Percentiles rank a stretch among this genome's conserved stretches.
Evolutionary conservation across 2,113 vertebrate species (phyloP).

Genomic region (Poeciliopsis occidentalis): DNA sequence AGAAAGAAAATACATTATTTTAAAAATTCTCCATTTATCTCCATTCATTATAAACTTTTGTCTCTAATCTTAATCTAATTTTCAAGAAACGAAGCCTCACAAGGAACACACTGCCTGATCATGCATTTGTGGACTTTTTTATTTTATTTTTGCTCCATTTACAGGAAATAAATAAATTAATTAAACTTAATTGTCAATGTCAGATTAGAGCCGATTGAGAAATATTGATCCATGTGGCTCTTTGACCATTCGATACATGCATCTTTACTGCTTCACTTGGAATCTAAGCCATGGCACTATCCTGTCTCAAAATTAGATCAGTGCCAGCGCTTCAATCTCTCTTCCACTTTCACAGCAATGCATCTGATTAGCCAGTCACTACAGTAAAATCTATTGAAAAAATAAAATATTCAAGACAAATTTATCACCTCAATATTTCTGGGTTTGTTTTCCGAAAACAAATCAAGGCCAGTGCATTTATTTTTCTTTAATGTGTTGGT

Average conservation of each 20-base stretch:
- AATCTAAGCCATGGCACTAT: constrained; percentile 34
- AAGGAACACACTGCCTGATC: not conserved
- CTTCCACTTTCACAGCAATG: constrained; percentile 47
- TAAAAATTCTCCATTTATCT: no score
- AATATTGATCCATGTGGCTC: not conserved
- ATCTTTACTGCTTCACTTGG: constrained; percentile 4
- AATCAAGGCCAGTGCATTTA: constrained; percentile 16
- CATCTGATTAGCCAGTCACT: constrained; percentile 49
- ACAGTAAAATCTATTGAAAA: constrained; percentile 44
- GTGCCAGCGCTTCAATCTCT: constrained; percentile 24
- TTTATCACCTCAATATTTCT: constrained; percentile 25
- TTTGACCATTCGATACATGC: not conserved
- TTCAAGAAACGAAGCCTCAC: no score
- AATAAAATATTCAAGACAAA: constrained; percentile 37
- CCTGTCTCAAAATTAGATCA: constrained; percentile 35
- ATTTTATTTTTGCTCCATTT: no score
- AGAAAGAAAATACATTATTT: not conserved
- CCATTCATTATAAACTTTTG: no score
- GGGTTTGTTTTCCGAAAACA: constrained; percentile 27
- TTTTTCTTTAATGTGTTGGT: constrained; percentile 3
- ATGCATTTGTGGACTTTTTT: not conserved
- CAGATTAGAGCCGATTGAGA: not conserved
- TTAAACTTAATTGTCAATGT: not conserved
- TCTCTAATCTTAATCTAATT: no score
- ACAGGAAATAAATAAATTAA: not conserved